These are phyloP conservation scores for Heliocidaris erythrogramma DNA, from an alignment of 35 echinoderm and acorn worm genomes.

Conservation along the genomic window DNA sequence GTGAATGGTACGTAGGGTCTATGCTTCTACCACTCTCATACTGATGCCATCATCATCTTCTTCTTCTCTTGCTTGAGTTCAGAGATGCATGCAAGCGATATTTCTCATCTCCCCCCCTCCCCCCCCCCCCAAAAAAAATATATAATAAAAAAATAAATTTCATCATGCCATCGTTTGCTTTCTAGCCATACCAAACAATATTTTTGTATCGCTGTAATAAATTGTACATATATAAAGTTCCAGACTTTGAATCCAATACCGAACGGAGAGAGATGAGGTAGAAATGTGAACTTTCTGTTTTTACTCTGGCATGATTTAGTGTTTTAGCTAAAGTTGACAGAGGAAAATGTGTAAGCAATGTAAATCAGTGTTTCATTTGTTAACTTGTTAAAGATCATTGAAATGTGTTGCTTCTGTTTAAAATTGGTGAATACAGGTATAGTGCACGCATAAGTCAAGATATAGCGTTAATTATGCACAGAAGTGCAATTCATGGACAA, in stretches of 20 bases:
- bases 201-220: not conserved
- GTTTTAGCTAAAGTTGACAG: not conserved
- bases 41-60: not conserved
- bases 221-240: not conserved
- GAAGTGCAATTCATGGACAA: not conserved
- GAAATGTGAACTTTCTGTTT: not conserved
- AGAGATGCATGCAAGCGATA: not conserved
- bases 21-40: not conserved
- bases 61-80: not conserved
- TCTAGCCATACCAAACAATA: not conserved
- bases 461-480: not conserved
- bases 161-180: not conserved
- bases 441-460: not conserved
- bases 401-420: not conserved
- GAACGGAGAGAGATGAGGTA: not conserved
- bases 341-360: not conserved
- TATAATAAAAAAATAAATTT: no score
- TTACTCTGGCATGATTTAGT: not conserved
- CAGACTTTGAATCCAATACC: not conserved
- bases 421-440: not conserved
- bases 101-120: not conserved
- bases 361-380: not conserved
- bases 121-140: no score
- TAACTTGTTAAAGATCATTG: not conserved
- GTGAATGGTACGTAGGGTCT: not conserved